phyloP scores from a whole-genome alignment of 2,797 vertebrate species.

The Micropoecilia bifurca region DNA sequence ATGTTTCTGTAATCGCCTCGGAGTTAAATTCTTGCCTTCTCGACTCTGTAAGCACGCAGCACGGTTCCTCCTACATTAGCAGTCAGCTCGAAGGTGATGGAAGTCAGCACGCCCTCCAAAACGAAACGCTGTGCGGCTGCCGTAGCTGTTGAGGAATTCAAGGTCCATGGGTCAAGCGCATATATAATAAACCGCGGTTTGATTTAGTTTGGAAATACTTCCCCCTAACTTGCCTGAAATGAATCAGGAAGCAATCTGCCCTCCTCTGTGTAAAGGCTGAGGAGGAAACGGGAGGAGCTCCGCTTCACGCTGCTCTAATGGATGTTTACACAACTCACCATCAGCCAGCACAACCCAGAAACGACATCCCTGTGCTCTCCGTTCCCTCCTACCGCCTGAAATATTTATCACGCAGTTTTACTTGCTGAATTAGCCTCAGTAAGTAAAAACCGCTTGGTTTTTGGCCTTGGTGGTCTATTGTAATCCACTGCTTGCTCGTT shows the following conservation, averaged over 20 bases:
- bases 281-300: constrained; percentile 65
- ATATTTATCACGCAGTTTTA: constrained; percentile 55
- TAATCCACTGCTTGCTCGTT: constrained; percentile 73
- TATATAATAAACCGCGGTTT: constrained; percentile 66
- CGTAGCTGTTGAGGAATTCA: constrained; percentile 40
- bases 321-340: constrained; percentile 81
- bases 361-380: constrained; percentile 49
- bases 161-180: constrained; percentile 52
- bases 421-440: constrained; percentile 39
- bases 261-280: constrained; percentile 48
- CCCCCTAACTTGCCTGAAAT: constrained; percentile 64
- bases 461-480: constrained; percentile 77
- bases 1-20: constrained; percentile 6
- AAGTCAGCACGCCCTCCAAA: constrained; percentile 47
- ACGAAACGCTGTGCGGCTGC: constrained; percentile 32
- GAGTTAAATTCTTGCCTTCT: constrained; percentile 12
- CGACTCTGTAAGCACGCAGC: constrained; percentile 12
- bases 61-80: constrained; percentile 23
- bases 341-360: constrained; percentile 68
- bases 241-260: constrained; percentile 64
- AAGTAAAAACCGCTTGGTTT: constrained; percentile 40
- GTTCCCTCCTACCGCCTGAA: constrained; percentile 27
- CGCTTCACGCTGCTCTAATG: constrained; percentile 76
- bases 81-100: constrained; percentile 24
- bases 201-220: constrained; percentile 64